Conservation (phyloP, 2,888 invertebrate genomes). For the Hydropsyche betteni region DNA sequence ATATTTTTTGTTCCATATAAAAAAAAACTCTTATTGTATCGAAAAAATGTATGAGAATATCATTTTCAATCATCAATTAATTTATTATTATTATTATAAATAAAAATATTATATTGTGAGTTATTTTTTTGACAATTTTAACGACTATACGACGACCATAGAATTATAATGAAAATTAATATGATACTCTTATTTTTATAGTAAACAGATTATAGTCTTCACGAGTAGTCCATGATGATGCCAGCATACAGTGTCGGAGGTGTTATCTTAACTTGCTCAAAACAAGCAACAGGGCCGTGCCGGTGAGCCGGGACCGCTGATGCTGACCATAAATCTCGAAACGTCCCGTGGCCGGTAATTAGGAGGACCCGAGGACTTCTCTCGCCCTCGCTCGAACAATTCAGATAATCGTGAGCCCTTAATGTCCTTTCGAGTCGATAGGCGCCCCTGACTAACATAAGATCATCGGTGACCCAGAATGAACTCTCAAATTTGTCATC, state of each 20-base stretch:
- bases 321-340: constrained; percentile 47
- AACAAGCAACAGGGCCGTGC: constrained; percentile 49
- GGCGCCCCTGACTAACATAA: constrained; percentile 26
- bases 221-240: neutral
- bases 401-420: constrained; percentile 32
- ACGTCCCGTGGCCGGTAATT: constrained; percentile 28
- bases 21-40: too few relatives aligned
- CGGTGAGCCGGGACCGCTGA: constrained; percentile 45
- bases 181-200: neutral
- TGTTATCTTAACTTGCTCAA: constrained; percentile 45
- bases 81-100: too few relatives aligned
- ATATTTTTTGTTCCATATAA: too few relatives aligned
- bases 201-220: neutral
- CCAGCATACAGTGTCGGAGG: constrained; percentile 29
- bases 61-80: too few relatives aligned
- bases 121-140: too few relatives aligned
- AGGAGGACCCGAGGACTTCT: constrained; percentile 22
- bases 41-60: too few relatives aligned
- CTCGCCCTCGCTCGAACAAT: constrained; percentile 30
- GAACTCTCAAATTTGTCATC: neutral
- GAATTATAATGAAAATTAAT: too few relatives aligned
- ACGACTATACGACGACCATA: too few relatives aligned
- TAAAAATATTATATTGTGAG: too few relatives aligned
- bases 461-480: neutral
- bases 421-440: constrained; percentile 16